phyloP scores from a whole-genome alignment of 2,113 vertebrate genomes.

The Halcyon senegalensis region DNA sequence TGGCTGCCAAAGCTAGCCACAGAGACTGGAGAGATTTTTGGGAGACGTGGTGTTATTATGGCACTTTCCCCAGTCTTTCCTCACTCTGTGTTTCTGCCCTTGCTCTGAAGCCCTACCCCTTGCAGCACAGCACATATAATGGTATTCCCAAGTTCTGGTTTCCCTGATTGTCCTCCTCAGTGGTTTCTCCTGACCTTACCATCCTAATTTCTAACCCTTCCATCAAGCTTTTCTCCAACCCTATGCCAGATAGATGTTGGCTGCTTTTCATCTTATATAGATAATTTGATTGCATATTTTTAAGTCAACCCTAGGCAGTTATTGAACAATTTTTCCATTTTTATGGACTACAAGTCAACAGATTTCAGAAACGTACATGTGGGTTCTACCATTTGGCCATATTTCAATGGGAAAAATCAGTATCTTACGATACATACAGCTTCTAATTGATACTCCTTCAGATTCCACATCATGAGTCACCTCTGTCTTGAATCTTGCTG shows the following conservation, averaged over 20 bases:
- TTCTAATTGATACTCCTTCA: not conserved
- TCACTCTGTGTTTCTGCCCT: not conserved
- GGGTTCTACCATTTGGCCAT: not conserved
- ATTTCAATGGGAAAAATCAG: not conserved
- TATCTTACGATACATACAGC: not conserved
- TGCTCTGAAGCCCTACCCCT: not conserved
- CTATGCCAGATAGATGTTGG: not conserved
- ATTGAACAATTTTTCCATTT: not conserved
- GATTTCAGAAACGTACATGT: not conserved
- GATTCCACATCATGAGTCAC: not conserved
- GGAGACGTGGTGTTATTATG: not conserved
- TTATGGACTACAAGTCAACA: not conserved
- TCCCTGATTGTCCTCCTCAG: not conserved
- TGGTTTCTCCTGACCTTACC: not conserved
- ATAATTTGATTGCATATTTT: not conserved
- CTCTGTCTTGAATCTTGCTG: not conserved
- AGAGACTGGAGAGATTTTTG: not conserved
- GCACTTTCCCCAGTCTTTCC: not conserved
- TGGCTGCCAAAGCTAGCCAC: not conserved
- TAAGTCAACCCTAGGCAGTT: not conserved
- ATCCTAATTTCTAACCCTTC: not conserved
- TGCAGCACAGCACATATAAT: accelerated
- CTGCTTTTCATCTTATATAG: not conserved
- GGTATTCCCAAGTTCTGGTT: not conserved
- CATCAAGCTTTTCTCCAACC: not conserved